Evolutionary conservation across 2,797 vertebrate genomes (phyloP).

Genomic region (Potorous gilbertii): DNA sequence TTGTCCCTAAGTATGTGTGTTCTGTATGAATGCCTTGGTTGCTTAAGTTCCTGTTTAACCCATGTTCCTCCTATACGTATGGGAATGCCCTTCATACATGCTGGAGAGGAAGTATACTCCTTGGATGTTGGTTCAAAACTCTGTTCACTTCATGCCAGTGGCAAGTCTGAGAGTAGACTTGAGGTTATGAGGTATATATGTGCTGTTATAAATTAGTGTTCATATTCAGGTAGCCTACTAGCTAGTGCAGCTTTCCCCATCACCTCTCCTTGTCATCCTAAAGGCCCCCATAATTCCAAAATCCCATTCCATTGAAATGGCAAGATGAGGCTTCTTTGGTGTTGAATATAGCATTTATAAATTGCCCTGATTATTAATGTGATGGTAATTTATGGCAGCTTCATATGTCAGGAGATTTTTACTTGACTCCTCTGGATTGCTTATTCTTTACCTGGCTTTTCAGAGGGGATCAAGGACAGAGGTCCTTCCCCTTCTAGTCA

Average conservation of each 20-base stretch:
- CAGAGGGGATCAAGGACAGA: neutral
- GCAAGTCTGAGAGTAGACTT: neutral
- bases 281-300: neutral
- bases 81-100: neutral
- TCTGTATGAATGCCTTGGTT: neutral
- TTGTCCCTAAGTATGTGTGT: neutral
- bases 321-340: neutral
- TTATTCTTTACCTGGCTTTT: neutral
- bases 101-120: neutral
- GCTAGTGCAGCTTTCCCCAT: neutral
- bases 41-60: neutral
- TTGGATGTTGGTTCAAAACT: neutral
- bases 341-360: constrained; percentile 2
- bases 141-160: neutral
- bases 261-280: neutral
- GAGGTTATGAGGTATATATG: neutral
- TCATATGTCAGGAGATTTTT: constrained; percentile 41
- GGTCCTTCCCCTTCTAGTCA: neutral
- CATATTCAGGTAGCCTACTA: neutral
- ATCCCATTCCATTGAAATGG: neutral
- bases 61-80: neutral
- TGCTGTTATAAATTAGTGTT: neutral
- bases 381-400: neutral
- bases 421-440: neutral
- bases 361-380: neutral